Evolutionary conservation across 2,797 vertebrate species (phyloP).

Genomic region (Eupleurogrammus muticus): DNA sequence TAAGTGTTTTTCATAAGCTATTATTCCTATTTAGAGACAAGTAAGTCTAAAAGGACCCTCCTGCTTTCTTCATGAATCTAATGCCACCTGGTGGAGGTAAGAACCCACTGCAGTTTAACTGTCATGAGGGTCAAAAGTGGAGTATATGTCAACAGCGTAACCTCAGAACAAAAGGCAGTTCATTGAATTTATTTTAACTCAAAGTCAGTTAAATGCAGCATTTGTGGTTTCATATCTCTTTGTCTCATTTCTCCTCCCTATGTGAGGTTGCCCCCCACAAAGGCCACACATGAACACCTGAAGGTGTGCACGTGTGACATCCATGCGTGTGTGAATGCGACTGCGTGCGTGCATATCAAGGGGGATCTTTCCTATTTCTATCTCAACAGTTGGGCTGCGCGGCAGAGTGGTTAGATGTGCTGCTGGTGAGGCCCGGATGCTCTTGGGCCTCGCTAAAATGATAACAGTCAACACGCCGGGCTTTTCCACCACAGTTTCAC

Average conservation of each 20-base stretch:
- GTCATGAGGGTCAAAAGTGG: constrained; percentile 40
- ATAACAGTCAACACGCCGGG: constrained; percentile 50
- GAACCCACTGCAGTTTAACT: constrained; percentile 52
- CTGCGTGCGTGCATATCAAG: constrained; percentile 63
- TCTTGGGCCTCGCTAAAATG: constrained; percentile 56
- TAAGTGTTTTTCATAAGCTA: constrained; percentile 1
- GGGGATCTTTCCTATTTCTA: constrained; percentile 78
- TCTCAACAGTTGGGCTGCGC: constrained; percentile 76
- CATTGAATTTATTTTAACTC: constrained; percentile 30
- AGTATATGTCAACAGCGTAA: constrained; percentile 36
- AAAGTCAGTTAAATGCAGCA: constrained; percentile 68
- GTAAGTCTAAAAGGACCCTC: neutral
- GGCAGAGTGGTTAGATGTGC: constrained; percentile 78
- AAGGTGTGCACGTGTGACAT: constrained; percentile 47
- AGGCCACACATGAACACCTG: constrained; percentile 72
- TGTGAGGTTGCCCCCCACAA: constrained; percentile 67
- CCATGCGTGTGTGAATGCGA: constrained; percentile 36
- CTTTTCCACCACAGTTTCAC: constrained; percentile 81
- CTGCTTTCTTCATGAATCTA: constrained; percentile 48
- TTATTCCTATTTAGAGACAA: neutral
- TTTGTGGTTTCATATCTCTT: constrained; percentile 77
- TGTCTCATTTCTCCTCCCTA: constrained; percentile 60
- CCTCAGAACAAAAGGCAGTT: constrained; percentile 41
- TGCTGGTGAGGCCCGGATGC: constrained; percentile 34
- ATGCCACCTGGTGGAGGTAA: constrained; percentile 75